A percentile compares a stretch with the other conserved stretches of the same genome.
phyloP scores from a whole-genome alignment of 2,113 vertebrate genomes.

The Uria lomvia region DNA sequence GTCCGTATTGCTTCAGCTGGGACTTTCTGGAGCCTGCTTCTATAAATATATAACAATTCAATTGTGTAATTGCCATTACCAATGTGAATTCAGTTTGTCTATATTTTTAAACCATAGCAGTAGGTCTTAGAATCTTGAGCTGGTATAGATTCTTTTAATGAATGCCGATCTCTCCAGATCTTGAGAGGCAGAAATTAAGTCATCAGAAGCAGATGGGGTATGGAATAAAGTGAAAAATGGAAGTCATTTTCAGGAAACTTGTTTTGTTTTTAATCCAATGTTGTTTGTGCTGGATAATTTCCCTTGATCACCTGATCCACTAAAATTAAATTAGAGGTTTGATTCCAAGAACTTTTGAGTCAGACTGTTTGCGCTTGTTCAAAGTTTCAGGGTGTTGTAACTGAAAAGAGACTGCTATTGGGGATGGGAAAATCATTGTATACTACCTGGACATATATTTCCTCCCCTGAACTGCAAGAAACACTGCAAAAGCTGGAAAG shows the following conservation, averaged over 20 bases:
- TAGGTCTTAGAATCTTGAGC: neutral
- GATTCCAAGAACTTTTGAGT: neutral
- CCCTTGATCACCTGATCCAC: neutral
- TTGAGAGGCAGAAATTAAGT: slow-evolving; percentile 20
- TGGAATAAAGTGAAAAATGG: neutral
- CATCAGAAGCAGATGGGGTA: neutral
- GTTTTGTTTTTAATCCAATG: neutral
- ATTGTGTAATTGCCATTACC: slow-evolving; percentile 37
- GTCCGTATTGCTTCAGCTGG: slow-evolving; percentile 3
- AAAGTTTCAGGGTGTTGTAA: neutral
- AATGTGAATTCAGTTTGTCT: slow-evolving; percentile 51
- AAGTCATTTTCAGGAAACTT: neutral
- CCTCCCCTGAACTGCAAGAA: neutral
- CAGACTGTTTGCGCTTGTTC: neutral
- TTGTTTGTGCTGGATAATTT: neutral
- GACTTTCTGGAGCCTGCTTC: slow-evolving; percentile 47
- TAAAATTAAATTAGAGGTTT: neutral
- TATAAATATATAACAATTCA: slow-evolving; percentile 52
- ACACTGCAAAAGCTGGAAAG: neutral
- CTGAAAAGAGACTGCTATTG: neutral
- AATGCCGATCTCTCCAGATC: neutral
- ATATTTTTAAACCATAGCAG: slow-evolving; percentile 32
- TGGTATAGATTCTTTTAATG: slow-evolving; percentile 1
- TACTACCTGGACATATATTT: neutral
- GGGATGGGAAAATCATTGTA: neutral